Evolutionary conservation across 2,888 invertebrate species (phyloP).

Genomic region (Limnephilus marmoratus): DNA sequence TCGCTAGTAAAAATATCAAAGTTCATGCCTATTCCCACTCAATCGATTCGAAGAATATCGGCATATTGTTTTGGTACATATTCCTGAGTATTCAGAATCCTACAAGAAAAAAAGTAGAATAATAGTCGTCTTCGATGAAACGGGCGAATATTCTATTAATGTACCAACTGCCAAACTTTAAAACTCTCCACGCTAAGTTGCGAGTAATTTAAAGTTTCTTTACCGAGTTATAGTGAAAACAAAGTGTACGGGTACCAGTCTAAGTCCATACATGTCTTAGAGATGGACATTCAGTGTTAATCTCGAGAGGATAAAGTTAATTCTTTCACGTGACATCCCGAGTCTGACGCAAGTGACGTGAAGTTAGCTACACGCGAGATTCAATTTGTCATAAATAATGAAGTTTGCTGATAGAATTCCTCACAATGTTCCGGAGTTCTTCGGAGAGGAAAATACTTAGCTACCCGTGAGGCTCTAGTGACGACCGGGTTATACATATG

Average conservation of each 20-base stretch:
- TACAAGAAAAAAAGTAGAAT: not conserved
- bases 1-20: no score
- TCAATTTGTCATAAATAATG: constrained; percentile 57
- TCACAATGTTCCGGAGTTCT: constrained; percentile 30
- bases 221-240: not conserved
- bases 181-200: not conserved
- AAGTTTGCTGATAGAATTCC: constrained; percentile 40
- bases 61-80: no score
- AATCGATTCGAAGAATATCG: no score
- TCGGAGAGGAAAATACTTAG: not conserved
- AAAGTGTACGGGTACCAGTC: not conserved
- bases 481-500: not conserved
- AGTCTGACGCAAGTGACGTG: constrained; percentile 36
- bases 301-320: constrained; percentile 50
- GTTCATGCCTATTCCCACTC: no score
- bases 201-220: not conserved
- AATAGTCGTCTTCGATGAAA: not conserved
- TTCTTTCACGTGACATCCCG: constrained; percentile 55
- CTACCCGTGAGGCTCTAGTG: not conserved
- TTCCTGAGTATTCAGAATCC: not conserved
- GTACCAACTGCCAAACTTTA: not conserved
- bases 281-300: constrained; percentile 21
- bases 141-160: not conserved
- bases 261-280: not conserved
- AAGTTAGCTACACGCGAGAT: constrained; percentile 53